Evolutionary conservation across 1,140 invertebrate species (phyloP).

Genomic region (Uloborus diversus): DNA sequence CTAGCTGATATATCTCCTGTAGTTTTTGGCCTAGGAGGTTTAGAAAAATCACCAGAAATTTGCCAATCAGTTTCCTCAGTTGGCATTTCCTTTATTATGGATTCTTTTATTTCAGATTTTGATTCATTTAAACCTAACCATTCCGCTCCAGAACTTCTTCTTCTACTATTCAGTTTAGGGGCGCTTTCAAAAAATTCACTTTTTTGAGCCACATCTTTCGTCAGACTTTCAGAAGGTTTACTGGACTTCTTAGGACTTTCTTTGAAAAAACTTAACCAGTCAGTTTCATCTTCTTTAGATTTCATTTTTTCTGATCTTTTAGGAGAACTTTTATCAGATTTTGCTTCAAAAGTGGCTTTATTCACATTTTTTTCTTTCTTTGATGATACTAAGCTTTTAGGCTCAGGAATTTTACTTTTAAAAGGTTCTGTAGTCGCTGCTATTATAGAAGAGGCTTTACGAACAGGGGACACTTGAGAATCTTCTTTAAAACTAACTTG

Average conservation of each 20-base stretch:
- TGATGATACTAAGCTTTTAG: neutral
- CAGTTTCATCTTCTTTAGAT: conserved; percentile 23
- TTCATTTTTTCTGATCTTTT: conserved; percentile 38
- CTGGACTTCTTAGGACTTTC: conserved; percentile 32
- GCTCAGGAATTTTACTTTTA: neutral
- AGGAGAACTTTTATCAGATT: neutral
- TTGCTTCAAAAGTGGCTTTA: neutral
- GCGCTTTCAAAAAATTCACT: neutral
- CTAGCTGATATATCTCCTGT: no score
- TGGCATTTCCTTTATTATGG: neutral
- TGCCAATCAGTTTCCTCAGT: neutral
- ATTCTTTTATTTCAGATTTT: neutral
- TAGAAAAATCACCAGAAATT: neutral
- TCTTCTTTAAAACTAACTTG: conserved; percentile 48
- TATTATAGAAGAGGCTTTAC: neutral
- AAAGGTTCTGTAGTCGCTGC: neutral
- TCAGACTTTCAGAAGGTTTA: neutral
- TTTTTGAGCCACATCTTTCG: neutral
- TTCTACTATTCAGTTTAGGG: neutral
- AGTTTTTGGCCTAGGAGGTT: neutral
- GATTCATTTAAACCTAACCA: conserved; percentile 47
- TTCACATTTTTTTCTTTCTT: no score
- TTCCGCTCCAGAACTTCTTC: conserved; percentile 21
- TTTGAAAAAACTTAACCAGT: conserved; percentile 41
- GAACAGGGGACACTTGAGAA: neutral